phyloP scores from a whole-genome alignment of 2,113 vertebrate genomes.

The Phoenicopterus ruber region DNA sequence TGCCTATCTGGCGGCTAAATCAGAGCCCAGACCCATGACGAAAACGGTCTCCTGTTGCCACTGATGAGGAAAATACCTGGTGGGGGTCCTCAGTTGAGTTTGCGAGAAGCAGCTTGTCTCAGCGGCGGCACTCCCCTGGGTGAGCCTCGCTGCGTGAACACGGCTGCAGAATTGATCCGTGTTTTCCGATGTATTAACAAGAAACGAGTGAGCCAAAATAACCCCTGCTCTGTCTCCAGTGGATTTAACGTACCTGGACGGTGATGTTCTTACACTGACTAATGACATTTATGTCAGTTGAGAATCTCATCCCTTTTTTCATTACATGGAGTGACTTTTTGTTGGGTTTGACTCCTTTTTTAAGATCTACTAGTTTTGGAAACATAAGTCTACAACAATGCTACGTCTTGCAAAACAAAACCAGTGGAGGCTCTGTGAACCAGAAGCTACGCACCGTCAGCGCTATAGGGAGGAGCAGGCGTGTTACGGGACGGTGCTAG shows the following conservation, averaged over 20 bases:
- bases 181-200: not conserved
- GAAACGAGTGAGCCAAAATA: not conserved
- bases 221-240: not conserved
- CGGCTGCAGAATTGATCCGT: not conserved
- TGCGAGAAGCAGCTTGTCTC: not conserved
- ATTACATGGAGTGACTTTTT: not conserved
- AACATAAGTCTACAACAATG: not conserved
- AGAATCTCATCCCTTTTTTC: not conserved
- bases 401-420: not conserved
- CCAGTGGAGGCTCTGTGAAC: not conserved
- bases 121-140: fast-evolving
- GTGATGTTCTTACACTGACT: not conserved
- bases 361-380: not conserved
- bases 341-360: not conserved
- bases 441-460: not conserved
- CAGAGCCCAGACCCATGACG: not conserved
- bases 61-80: not conserved
- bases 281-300: not conserved
- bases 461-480: not conserved
- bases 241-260: not conserved
- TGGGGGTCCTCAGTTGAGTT: not conserved
- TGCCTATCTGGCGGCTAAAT: not conserved
- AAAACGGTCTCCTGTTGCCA: not conserved
- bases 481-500: not conserved
- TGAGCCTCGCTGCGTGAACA: fast-evolving